A percentile compares a stretch with the other conserved stretches of the same genome.
phyloP scores from a whole-genome alignment of 2,888 invertebrate genomes.

The Nasonovia ribisnigri region DNA sequence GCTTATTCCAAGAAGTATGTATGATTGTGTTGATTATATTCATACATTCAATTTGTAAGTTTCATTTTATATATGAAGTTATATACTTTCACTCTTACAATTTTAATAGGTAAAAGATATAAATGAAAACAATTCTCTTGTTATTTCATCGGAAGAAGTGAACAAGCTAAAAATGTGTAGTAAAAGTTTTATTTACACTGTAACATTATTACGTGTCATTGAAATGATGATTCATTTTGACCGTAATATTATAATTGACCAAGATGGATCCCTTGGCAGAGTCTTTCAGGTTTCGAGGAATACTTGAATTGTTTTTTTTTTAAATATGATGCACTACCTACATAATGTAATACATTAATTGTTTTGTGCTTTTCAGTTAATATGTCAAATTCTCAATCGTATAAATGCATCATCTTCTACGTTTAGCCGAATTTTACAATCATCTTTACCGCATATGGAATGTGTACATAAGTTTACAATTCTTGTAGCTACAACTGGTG shows the following conservation, averaged over 20 bases:
- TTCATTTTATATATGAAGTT: background rate
- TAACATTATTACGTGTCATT: constrained; percentile 52
- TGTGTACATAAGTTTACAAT: constrained; percentile 51
- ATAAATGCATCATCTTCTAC: constrained; percentile 43
- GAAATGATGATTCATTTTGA: constrained; percentile 59
- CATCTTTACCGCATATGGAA: constrained; percentile 21
- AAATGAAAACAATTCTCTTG: background rate
- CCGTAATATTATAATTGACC: constrained; percentile 35
- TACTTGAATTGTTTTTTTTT: background rate
- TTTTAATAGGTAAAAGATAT: constrained; percentile 31
- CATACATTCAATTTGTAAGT: background rate
- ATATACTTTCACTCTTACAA: too few relatives aligned
- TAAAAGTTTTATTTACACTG: constrained; percentile 33
- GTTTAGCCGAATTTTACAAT: background rate
- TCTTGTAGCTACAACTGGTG: constrained; percentile 21
- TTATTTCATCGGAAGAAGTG: background rate
- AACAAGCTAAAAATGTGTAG: constrained; percentile 45
- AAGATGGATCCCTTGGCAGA: constrained; percentile 54
- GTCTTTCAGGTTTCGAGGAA: constrained; percentile 20
- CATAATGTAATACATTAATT: background rate
- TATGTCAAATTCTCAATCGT: constrained; percentile 61
- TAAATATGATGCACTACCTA: background rate
- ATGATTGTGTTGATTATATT: background rate
- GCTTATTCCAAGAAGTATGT: constrained; percentile 54
- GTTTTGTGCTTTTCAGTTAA: constrained; percentile 27